Evolutionary conservation across 1,140 invertebrate species (phyloP), one percentile per base, ranked within the genome.

Genomic region (Scaptomyza graminum): DNA sequence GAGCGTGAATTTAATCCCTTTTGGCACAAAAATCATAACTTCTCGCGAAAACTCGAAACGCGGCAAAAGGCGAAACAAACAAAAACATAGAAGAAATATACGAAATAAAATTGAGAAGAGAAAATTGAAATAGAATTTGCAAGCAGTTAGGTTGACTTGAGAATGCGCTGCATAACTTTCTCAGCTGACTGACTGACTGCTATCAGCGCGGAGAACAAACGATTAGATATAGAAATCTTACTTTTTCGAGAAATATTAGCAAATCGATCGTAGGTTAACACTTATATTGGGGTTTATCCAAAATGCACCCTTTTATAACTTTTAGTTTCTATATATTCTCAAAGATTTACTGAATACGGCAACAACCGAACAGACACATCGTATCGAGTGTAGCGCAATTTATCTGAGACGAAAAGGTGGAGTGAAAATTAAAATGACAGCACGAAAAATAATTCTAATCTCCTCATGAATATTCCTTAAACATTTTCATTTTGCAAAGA

Each of bases 401-500:
- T 31, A n/a, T 47, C 22, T 37, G 59, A 83, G 71, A 83, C 61
- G 63, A 66, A 67, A 72, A 72, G 82, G 70, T 67, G 74, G 77
- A 82, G 78, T 76, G 55, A 74, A 82, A 90, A 85, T 77, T 81
- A 90, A 90, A 90, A 90, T 87, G 88, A 90, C 80, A 89, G 88
- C 63, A 84, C 70, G 79, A 85, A 90, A 90, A 90, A 91, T 87
- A 91, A 90, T 91, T 91, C 84, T 90, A 90, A 91, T 90, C 89
- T 90, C 63, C 90, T 91, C 90, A 90, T 91, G 89, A 91, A 91
- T 91, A 91, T 91, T 91, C 90, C 83, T 76, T 90, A 82, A 79
- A 68, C 83, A 87, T 87, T 87, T 87, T 87, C 85, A 90, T 84
- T 90, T 88, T 69, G 76, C 72, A 79, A 79, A 90, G 79, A 90